Evolutionary conservation across 2,888 invertebrate genomes (phyloP), one percentile per base, ranked within the genome.

Genomic region (Leptopilina drosophilae): DNA sequence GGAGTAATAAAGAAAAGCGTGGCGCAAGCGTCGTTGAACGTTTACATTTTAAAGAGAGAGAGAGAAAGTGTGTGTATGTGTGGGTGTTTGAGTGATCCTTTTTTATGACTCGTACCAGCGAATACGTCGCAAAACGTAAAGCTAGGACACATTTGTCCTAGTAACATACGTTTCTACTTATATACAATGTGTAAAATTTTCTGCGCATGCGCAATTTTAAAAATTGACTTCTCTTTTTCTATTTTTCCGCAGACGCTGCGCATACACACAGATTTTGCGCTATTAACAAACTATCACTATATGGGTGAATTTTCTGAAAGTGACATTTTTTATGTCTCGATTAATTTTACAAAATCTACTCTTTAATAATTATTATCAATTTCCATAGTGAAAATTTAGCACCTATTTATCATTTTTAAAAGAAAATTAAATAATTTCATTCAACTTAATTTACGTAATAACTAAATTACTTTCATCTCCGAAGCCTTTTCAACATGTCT

Each of bases 1-100:
- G 80, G 59, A 81, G 78, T 77, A 80, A 81, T 79, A 77, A 84
- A 80, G 79, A 62, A 62, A 62, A 62, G 62, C 62, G 6, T 62
- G 0, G 64, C 64, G 64, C 64, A 64, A 14, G 64, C 64, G 64
- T 40, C 49, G 26, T 33, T 26, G 11, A 11, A 12, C 11, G 14
- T 7, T 64, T 14, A 64, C 11, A 14, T 64, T 49, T 49, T 49
- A 9, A 49, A 49, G 46, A 46, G 46, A 46, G 46, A 9, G 7
- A 9, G 46, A 33, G 3, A 33, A 3, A 2, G 33, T 2, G 11
- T 49, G 12, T 12, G 11, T 49, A 4, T 12, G 12, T 33, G 33
- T n/a, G 64, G 12, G 33, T 64, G 64, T 12, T 33, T 40, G 40
- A 40, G 40, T 64, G 64, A 14, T 64, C 64, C 64, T 64, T 64